A percentile compares a stretch with the other conserved stretches of the same genome.
These are phyloP conservation scores for Cricetomys ansorgei DNA, from an alignment of 2,113 vertebrate genomes.

Conservation along the genomic window DNA sequence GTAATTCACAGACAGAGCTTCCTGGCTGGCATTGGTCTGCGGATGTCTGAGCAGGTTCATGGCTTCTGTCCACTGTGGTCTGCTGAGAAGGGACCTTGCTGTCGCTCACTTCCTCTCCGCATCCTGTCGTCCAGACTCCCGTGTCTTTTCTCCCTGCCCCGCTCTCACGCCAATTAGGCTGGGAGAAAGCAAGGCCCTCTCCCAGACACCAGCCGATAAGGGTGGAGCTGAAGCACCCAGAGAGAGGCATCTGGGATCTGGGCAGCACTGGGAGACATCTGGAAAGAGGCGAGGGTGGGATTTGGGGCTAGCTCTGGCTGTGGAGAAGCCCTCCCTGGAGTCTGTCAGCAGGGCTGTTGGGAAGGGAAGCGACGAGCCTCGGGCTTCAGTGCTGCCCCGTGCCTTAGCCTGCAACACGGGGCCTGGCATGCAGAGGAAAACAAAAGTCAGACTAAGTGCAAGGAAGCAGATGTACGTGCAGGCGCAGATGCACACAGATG, in stretches of 20 bases:
- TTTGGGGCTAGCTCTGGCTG: neutral
- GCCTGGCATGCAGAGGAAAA: neutral
- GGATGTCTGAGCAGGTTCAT: fast-evolving
- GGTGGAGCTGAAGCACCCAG: fast-evolving
- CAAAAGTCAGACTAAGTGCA: neutral
- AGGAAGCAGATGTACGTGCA: neutral
- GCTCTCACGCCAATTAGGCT: neutral
- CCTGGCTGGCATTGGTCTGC: neutral
- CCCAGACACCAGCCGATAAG: neutral
- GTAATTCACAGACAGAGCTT: neutral
- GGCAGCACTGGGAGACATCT: neutral
- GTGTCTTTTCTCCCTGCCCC: fast-evolving
- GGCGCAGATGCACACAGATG: neutral
- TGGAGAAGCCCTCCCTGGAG: neutral
- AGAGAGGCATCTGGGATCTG: neutral
- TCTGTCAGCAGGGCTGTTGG: neutral
- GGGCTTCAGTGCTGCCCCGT: neutral
- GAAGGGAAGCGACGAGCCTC: neutral
- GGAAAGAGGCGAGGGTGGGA: neutral
- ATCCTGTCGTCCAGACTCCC: fast-evolving
- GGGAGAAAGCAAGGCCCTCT: neutral
- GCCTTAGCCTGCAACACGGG: fast-evolving
- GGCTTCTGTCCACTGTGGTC: neutral
- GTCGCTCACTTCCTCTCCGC: neutral
- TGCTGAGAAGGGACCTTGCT: neutral